These are phyloP conservation scores for Philypnodon macrostomus DNA, from an alignment of 2,797 vertebrate genomes.

Conservation along the genomic window DNA sequence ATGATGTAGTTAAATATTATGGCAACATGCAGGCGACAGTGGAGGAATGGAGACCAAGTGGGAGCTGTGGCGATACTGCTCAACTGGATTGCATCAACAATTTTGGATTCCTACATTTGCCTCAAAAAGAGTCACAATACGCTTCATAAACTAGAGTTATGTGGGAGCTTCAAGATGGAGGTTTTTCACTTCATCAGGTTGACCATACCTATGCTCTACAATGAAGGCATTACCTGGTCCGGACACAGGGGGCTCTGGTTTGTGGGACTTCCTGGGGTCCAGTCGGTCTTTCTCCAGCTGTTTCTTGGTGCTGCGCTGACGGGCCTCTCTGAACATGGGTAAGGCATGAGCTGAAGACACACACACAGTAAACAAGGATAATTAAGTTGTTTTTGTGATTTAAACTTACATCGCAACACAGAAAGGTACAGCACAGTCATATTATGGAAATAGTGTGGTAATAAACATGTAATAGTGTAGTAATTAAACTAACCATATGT, in stretches of 20 bases:
- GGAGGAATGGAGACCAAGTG: constrained; percentile 33
- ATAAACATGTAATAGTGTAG: too few species aligned
- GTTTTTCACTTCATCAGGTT: too few species aligned
- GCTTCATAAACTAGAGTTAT: constrained; percentile 13
- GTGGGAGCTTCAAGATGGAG: background rate
- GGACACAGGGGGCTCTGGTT: constrained; percentile 94
- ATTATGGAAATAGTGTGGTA: too few species aligned
- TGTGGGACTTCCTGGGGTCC: constrained; percentile 94
- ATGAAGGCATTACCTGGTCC: constrained; percentile 94
- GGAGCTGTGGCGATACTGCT: constrained; percentile 24
- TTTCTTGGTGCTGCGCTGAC: constrained; percentile 93
- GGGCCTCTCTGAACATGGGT: constrained; percentile 97
- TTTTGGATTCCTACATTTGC: constrained; percentile 36
- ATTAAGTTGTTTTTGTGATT: constrained; percentile 39
- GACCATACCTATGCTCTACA: too few species aligned
- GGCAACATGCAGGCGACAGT: constrained; percentile 17
- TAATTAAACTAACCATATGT: too few species aligned
- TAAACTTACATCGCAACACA: constrained; percentile 22
- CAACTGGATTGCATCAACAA: constrained; percentile 46
- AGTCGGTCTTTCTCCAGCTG: constrained; percentile 96
- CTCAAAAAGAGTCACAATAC: constrained; percentile 23
- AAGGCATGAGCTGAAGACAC: constrained; percentile 86
- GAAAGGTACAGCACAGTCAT: constrained; percentile 8
- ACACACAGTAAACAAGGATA: constrained; percentile 49
- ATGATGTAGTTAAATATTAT: constrained; percentile 20